phyloP scores from a whole-genome alignment of 2,888 invertebrate genomes.

The Bembecia ichneumoniformis region DNA sequence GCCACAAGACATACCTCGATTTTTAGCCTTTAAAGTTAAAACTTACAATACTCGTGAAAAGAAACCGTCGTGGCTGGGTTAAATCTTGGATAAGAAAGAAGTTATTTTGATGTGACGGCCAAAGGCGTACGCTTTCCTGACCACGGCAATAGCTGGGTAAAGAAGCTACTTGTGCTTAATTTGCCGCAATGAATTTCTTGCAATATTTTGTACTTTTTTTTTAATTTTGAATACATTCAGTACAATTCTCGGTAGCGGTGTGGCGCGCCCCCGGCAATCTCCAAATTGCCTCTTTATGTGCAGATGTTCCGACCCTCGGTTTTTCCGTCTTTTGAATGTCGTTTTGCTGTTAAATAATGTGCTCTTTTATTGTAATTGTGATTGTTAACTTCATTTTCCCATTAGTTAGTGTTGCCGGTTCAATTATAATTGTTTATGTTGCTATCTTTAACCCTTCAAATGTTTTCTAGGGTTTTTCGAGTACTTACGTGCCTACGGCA shows the following conservation, averaged over 20 bases:
- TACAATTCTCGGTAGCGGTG: conserved; percentile 62
- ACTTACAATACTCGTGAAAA: neutral
- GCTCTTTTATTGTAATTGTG: conserved; percentile 64
- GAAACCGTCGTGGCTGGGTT: neutral
- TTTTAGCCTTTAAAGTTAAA: neutral
- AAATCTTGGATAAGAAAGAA: neutral
- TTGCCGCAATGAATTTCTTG: conserved; percentile 65
- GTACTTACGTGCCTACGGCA: too few species aligned
- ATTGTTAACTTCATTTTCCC: conserved; percentile 15
- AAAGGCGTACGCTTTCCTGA: conserved; percentile 12
- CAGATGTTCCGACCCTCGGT: conserved; percentile 70
- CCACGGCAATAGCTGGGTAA: conserved; percentile 31
- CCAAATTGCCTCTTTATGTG: conserved; percentile 73
- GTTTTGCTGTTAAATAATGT: conserved; percentile 70
- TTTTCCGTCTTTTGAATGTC: conserved; percentile 72
- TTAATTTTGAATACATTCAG: conserved; percentile 70
- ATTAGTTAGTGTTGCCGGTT: neutral
- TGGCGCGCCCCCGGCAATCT: conserved; percentile 69
- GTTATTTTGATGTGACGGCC: neutral
- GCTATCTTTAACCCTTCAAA: too few species aligned
- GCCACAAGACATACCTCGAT: too few species aligned
- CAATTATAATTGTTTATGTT: neutral
- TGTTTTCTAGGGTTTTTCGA: too few species aligned
- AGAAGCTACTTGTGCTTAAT: conserved; percentile 58
- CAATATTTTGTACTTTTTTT: conserved; percentile 64